Percentiles rank a stretch among this genome's conserved stretches.
Evolutionary conservation across 2,113 vertebrate species (phyloP).

Genomic region (Perccottus glenii): DNA sequence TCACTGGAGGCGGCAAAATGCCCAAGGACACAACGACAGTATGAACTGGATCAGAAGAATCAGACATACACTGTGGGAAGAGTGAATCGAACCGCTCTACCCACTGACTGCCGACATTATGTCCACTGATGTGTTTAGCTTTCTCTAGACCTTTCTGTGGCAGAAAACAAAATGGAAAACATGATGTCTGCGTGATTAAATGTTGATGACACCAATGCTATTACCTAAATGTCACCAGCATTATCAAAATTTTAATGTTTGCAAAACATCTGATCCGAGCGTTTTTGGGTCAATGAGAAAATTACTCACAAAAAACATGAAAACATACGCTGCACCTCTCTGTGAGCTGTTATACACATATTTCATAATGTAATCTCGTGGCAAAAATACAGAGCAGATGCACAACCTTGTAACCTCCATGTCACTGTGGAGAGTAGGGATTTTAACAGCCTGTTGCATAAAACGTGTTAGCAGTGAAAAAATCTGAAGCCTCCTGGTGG

Average conservation of each 20-base stretch:
- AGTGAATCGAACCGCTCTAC: too few species aligned
- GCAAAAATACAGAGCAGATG: slow-evolving; percentile 29
- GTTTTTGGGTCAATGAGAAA: slow-evolving; percentile 13
- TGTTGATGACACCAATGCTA: not conserved
- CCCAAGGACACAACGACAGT: too few species aligned
- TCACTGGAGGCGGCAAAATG: too few species aligned
- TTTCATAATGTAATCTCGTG: slow-evolving; percentile 4
- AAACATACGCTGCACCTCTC: not conserved
- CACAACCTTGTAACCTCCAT: slow-evolving; percentile 21
- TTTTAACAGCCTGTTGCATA: slow-evolving; percentile 18
- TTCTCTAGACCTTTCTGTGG: too few species aligned
- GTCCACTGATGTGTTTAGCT: too few species aligned
- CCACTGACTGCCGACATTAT: too few species aligned
- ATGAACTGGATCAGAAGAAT: too few species aligned
- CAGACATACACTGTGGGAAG: too few species aligned
- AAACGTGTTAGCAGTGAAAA: slow-evolving; percentile 18
- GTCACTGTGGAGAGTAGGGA: slow-evolving; percentile 24
- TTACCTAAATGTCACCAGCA: slow-evolving; percentile 5
- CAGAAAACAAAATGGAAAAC: not conserved
- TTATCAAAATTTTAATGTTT: not conserved
- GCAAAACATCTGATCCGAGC: slow-evolving; percentile 11
- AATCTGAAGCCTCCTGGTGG: slow-evolving; percentile 38
- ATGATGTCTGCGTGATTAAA: not conserved
- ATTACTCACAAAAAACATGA: not conserved
- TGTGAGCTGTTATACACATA: not conserved